phyloP scores from a whole-genome alignment of 2,113 vertebrate genomes.

The Siniperca knerii region DNA sequence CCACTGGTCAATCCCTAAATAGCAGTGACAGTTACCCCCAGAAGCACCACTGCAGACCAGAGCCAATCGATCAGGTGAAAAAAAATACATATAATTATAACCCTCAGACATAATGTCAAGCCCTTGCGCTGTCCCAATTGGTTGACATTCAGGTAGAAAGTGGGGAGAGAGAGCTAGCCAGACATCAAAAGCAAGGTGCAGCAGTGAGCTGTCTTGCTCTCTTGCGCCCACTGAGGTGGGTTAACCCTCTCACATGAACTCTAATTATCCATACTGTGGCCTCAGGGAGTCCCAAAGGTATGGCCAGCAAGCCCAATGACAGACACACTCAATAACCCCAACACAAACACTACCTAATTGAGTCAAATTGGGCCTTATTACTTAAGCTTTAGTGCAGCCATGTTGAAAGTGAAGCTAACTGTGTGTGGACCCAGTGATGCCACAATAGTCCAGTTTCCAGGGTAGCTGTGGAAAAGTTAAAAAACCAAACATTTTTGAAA shows the following conservation, averaged over 20 bases:
- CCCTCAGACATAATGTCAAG: slow-evolving; percentile 93
- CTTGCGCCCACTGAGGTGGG: slow-evolving; percentile 74
- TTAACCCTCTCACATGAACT: slow-evolving; percentile 81
- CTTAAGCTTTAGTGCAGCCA: slow-evolving; percentile 57
- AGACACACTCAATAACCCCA: slow-evolving; percentile 73
- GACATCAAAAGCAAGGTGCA: slow-evolving; percentile 83
- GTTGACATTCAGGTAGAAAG: slow-evolving; percentile 87
- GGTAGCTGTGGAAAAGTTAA: neutral
- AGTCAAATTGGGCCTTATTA: slow-evolving; percentile 79
- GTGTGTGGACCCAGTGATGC: slow-evolving; percentile 13
- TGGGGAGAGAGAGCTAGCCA: slow-evolving; percentile 72
- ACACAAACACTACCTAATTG: slow-evolving; percentile 79
- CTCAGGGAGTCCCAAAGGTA: slow-evolving; percentile 68
- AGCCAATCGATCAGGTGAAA: slow-evolving; percentile 90
- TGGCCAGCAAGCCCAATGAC: slow-evolving; percentile 44
- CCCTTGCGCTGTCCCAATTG: slow-evolving; percentile 85
- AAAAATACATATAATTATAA: slow-evolving; percentile 93
- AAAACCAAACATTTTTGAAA: neutral
- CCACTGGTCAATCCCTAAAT: slow-evolving; percentile 93
- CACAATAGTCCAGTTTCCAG: neutral
- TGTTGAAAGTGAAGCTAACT: slow-evolving; percentile 35
- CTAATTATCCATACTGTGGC: slow-evolving; percentile 81
- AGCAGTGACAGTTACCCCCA: slow-evolving; percentile 91
- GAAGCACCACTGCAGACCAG: slow-evolving; percentile 90
- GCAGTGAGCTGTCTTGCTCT: slow-evolving; percentile 63